A percentile compares a stretch with the other conserved stretches of the same genome.
phyloP scores from a whole-genome alignment of 2,888 invertebrate species.

The Conomelus anceps region DNA sequence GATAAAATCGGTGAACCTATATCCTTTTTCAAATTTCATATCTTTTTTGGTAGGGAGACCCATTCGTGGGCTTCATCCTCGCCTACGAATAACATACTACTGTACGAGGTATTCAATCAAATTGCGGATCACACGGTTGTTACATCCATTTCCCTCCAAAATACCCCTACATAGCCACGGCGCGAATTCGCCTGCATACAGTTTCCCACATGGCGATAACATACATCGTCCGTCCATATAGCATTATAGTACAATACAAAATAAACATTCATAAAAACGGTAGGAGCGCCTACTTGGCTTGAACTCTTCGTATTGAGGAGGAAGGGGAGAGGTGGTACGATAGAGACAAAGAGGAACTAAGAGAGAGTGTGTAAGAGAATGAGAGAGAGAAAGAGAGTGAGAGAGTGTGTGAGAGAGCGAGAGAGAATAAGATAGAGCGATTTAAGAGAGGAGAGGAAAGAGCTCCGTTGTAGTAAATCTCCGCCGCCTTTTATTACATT shows the following conservation, averaged over 20 bases:
- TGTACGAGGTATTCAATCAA: too few relatives aligned
- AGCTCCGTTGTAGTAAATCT: not conserved
- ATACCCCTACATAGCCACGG: not conserved
- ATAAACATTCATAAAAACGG: not conserved
- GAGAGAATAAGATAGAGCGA: not conserved
- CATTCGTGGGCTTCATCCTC: too few relatives aligned
- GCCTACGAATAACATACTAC: too few relatives aligned
- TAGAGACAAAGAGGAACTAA: not conserved
- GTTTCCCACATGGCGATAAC: not conserved
- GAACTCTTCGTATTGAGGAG: not conserved
- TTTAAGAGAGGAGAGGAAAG: not conserved
- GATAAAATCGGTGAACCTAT: too few relatives aligned
- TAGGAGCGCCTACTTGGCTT: not conserved
- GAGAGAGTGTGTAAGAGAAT: not conserved
- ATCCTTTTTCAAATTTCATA: too few relatives aligned
- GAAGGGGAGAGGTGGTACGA: too few relatives aligned
- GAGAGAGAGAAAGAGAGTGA: not conserved
- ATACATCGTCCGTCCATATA: not conserved
- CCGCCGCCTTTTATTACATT: slow-evolving; percentile 5
- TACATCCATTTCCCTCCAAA: too few relatives aligned
- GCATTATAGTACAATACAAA: not conserved
- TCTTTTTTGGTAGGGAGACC: too few relatives aligned
- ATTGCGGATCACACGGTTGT: too few relatives aligned
- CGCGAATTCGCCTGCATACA: too few relatives aligned
- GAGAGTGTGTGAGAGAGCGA: not conserved